Evolutionary conservation across 2,113 vertebrate genomes (phyloP).

Genomic region (Corydoras maculifer): DNA sequence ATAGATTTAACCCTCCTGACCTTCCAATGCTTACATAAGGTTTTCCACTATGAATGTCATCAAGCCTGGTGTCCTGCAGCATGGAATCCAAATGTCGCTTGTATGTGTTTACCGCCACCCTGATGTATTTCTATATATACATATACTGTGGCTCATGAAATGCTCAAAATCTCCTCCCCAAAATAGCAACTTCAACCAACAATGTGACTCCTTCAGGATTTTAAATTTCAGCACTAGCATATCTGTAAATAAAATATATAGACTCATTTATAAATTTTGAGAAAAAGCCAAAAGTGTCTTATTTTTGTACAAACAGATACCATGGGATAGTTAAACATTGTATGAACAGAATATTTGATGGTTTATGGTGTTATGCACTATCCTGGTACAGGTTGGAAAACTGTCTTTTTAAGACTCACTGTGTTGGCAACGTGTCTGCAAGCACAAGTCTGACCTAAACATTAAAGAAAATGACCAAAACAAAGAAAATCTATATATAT

Average conservation of each 20-base stretch:
- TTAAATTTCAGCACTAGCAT: neutral
- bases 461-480: too few species aligned
- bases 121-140: constrained; percentile 2
- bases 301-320: neutral
- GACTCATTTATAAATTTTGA: neutral
- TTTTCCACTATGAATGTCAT: neutral
- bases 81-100: neutral
- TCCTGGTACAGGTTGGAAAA: too few species aligned
- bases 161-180: constrained; percentile 5
- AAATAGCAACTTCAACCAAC: constrained; percentile 17
- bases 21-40: neutral
- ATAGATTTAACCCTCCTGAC: too few species aligned
- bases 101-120: neutral
- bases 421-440: too few species aligned
- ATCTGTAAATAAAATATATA: neutral
- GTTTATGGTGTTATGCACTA: too few species aligned
- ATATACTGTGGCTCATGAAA: neutral
- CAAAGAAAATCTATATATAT: too few species aligned
- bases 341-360: too few species aligned
- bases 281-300: neutral
- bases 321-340: too few species aligned
- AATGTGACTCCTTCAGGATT: constrained; percentile 3
- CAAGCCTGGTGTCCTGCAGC: neutral
- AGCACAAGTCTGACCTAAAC: too few species aligned
- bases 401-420: too few species aligned